Evolutionary conservation across 1,140 invertebrate species (phyloP).

Genomic region (Carposina sasakii): DNA sequence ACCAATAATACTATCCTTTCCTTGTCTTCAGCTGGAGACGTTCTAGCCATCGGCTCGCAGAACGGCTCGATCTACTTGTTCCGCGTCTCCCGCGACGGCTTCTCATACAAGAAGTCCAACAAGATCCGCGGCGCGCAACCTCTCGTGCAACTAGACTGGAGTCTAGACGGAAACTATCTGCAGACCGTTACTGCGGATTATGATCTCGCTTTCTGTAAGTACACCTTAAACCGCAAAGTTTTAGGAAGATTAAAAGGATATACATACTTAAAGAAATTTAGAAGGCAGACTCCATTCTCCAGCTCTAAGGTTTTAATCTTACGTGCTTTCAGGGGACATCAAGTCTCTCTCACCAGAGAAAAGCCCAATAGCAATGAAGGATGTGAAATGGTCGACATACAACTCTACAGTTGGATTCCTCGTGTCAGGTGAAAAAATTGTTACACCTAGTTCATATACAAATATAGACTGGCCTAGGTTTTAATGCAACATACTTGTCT

Average conservation of each 20-base stretch:
- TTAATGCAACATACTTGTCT: background rate
- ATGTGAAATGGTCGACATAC: conserved; percentile 90
- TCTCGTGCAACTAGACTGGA: conserved; percentile 91
- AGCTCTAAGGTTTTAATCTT: no score
- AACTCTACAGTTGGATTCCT: conserved; percentile 89
- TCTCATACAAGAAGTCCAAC: conserved; percentile 90
- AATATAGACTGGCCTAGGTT: no score
- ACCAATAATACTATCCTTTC: no score
- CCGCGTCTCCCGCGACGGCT: conserved; percentile 87
- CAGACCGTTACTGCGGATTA: conserved; percentile 95
- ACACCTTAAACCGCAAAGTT: no score
- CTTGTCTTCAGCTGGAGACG: conserved; percentile 83
- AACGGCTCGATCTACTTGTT: conserved; percentile 91
- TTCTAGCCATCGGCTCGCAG: conserved; percentile 92
- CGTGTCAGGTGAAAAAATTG: conserved; percentile 80
- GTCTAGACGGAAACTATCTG: conserved; percentile 87
- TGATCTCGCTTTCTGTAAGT: conserved; percentile 91
- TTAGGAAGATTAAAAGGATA: background rate
- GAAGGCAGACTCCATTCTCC: no score
- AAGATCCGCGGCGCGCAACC: conserved; percentile 89
- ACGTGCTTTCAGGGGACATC: conserved; percentile 82
- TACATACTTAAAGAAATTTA: no score
- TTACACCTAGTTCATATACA: no score
- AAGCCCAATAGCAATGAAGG: conserved; percentile 89
- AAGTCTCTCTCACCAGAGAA: conserved; percentile 88